phyloP scores from a whole-genome alignment of 2,888 invertebrate genomes.

The Heliconius sara region DNA sequence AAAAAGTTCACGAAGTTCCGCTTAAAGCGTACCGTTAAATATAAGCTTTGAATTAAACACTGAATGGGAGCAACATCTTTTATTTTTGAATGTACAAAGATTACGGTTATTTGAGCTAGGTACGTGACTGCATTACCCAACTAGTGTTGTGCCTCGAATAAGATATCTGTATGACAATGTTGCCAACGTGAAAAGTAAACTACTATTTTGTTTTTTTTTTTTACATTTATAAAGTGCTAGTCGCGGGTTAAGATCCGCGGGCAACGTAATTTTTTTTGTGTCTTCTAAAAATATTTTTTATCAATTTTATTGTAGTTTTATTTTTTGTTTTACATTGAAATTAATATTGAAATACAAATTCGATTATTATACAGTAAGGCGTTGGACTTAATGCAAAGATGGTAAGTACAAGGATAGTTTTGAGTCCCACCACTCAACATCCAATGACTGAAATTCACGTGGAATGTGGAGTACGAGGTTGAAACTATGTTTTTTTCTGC shows the following conservation, averaged over 20 bases:
- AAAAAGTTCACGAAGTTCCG: not conserved
- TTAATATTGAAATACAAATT: not conserved
- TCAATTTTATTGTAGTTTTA: not conserved
- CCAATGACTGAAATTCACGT: too few relatives aligned
- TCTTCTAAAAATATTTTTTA: not conserved
- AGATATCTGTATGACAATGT: not conserved
- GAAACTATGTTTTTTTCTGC: too few relatives aligned
- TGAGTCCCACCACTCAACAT: too few relatives aligned
- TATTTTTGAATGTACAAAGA: slow-evolving; percentile 25
- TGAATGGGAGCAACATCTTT: slow-evolving; percentile 15
- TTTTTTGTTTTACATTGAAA: not conserved
- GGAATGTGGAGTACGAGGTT: too few relatives aligned
- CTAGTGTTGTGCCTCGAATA: slow-evolving; percentile 5
- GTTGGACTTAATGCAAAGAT: not conserved
- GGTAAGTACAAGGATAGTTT: too few relatives aligned
- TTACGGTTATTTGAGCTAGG: slow-evolving; percentile 20
- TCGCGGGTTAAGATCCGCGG: too few relatives aligned
- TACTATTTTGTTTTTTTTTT: not conserved
- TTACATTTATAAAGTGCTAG: not conserved
- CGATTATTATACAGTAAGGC: not conserved
- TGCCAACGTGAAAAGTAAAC: not conserved
- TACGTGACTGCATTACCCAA: slow-evolving; percentile 21
- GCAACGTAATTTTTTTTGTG: too few relatives aligned
- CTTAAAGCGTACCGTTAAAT: not conserved
- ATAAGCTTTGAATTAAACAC: slow-evolving; percentile 12